Conservation (phyloP, 1,140 invertebrate species). For the Drosophila oshimai region DNA sequence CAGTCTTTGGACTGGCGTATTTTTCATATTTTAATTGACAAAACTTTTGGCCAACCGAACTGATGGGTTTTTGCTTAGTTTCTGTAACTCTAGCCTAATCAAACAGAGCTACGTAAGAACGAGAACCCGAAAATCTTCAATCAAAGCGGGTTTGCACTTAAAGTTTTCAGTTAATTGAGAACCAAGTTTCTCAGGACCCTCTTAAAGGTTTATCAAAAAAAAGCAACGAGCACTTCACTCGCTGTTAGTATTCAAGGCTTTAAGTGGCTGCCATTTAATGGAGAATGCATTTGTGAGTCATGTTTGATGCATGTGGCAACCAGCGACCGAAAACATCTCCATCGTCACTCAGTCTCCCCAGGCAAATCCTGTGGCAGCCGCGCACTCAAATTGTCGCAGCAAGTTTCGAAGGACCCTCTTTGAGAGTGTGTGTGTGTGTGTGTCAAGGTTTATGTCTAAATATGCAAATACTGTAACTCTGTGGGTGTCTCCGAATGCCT, state of each 20-base stretch:
- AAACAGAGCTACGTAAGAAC: conserved; percentile 20
- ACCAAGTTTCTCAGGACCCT: conserved; percentile 13
- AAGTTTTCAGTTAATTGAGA: conserved; percentile 69
- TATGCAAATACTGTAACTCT: conserved; percentile 40
- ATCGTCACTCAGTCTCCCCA: conserved; percentile 15
- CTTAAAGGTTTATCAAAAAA: not conserved
- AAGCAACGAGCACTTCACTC: not conserved
- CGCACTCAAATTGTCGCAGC: conserved; percentile 56
- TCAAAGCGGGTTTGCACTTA: conserved; percentile 4
- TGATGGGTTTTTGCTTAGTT: conserved; percentile 69
- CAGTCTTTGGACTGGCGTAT: conserved; percentile 43
- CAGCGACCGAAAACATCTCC: conserved; percentile 3
- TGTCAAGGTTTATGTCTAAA: conserved; percentile 41
- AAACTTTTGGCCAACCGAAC: conserved; percentile 71
- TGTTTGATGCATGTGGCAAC: conserved; percentile 58
- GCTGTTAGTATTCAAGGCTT: conserved; percentile 12
- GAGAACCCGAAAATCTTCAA: not conserved
- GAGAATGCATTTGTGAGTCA: conserved; percentile 42
- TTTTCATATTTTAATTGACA: conserved; percentile 81
- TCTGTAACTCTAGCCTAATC: conserved; percentile 55
- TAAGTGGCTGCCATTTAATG: conserved; percentile 42
- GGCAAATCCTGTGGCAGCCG: conserved; percentile 39
- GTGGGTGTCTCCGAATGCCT: conserved; percentile 28
- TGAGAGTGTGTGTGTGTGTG: conserved; percentile 6
- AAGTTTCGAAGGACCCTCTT: conserved; percentile 10